These are phyloP conservation scores for Galerucella pusilla DNA, from an alignment of 2,888 invertebrate genomes.

Conservation along the genomic window DNA sequence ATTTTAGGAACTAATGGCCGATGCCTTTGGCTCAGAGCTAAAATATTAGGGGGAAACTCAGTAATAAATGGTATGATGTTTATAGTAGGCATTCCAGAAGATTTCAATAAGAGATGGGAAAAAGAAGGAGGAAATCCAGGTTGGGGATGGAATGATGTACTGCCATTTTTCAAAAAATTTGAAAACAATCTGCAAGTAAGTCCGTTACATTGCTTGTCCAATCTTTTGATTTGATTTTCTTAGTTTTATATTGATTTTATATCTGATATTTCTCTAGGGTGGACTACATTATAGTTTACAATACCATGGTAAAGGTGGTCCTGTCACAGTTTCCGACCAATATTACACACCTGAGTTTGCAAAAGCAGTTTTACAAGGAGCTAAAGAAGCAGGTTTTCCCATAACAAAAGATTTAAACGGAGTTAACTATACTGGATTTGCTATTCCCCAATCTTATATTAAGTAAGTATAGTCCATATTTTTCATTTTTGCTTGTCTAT, in stretches of 20 bases:
- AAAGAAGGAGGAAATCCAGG: constrained; percentile 70
- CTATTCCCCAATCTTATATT: constrained; percentile 72
- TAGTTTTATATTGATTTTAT: not conserved
- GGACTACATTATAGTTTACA: constrained; percentile 60
- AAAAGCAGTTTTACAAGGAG: constrained; percentile 69
- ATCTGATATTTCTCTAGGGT: not conserved
- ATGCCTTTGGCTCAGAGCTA: constrained; percentile 76
- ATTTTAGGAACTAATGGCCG: constrained; percentile 59
- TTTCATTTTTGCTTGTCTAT: not conserved
- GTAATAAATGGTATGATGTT: constrained; percentile 77
- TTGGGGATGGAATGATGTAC: constrained; percentile 72
- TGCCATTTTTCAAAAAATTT: constrained; percentile 76
- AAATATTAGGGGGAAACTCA: constrained; percentile 75
- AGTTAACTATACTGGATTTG: constrained; percentile 68
- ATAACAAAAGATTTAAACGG: constrained; percentile 73
- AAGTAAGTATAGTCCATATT: constrained; percentile 62
- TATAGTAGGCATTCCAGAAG: constrained; percentile 69
- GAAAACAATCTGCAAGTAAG: constrained; percentile 71
- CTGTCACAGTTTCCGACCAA: constrained; percentile 72
- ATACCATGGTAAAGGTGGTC: constrained; percentile 72
- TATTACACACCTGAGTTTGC: constrained; percentile 71
- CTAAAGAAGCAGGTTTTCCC: constrained; percentile 71
- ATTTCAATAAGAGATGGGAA: constrained; percentile 72
- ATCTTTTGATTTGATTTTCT: too few relatives aligned
- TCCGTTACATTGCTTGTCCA: too few relatives aligned